Conservation (phyloP, 2,888 invertebrate genomes). For the Fragum sueziense region DNA sequence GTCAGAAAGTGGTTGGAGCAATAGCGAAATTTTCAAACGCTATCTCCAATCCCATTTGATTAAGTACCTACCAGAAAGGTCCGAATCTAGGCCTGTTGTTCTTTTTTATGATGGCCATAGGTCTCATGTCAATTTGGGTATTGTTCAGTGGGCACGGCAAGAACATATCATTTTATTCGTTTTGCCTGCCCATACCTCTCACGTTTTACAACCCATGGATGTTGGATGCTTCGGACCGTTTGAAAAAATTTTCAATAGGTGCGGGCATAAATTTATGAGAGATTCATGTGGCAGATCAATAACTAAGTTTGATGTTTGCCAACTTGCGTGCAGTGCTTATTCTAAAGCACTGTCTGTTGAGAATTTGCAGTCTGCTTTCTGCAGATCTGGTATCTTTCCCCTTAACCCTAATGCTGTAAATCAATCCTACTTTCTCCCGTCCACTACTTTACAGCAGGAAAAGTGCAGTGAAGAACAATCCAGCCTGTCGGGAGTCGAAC, state of each 20-base stretch:
- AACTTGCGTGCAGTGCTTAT: constrained; percentile 6
- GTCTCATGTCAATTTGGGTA: constrained; percentile 7
- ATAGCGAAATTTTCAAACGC: not conserved
- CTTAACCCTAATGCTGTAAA: too few relatives aligned
- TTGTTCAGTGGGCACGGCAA: constrained; percentile 18
- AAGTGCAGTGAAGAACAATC: too few relatives aligned
- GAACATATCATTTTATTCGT: constrained; percentile 26
- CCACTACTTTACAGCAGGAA: too few relatives aligned
- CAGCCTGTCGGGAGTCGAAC: too few relatives aligned
- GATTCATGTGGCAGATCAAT: not conserved
- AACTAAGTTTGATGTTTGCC: constrained; percentile 3
- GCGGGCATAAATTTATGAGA: too few relatives aligned
- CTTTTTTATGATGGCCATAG: constrained; percentile 29
- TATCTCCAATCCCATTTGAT: constrained; percentile 3
- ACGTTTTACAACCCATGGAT: not conserved
- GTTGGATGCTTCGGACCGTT: constrained; percentile 14
- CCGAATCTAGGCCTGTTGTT: not conserved
- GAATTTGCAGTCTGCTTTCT: constrained; percentile 17
- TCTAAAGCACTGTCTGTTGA: constrained; percentile 9
- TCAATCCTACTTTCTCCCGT: too few relatives aligned
- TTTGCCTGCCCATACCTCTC: constrained; percentile 15
- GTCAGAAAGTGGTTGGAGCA: not conserved
- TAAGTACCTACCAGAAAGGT: constrained; percentile 11
- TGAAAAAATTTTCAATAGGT: constrained; percentile 28
- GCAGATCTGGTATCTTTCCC: constrained; percentile 23